Evolutionary conservation across 2,797 vertebrate species (phyloP).

Genomic region (Megalops cyprinoides): DNA sequence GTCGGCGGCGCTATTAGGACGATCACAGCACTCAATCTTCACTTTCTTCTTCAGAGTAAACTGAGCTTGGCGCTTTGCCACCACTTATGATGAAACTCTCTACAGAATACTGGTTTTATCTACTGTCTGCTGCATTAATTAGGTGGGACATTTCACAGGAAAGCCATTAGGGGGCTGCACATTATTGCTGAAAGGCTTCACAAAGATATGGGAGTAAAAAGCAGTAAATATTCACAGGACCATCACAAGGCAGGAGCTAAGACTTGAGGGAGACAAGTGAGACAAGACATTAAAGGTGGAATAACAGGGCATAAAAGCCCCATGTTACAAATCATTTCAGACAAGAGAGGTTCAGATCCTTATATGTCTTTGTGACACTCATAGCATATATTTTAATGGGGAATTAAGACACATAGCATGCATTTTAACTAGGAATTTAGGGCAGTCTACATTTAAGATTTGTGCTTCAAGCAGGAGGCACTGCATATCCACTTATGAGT

Average conservation of each 20-base stretch:
- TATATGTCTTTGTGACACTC: background rate
- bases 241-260: background rate
- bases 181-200: background rate
- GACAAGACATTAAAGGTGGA: background rate
- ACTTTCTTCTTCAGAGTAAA: conserved; percentile 5
- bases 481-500: no score
- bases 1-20: background rate
- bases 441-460: no score
- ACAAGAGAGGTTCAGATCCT: background rate
- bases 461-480: no score
- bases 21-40: background rate
- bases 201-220: background rate
- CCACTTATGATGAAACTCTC: background rate
- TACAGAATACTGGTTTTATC: conserved; percentile 8
- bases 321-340: background rate
- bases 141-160: conserved; percentile 9
- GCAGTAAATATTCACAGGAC: background rate
- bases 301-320: background rate
- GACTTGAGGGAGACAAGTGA: background rate
- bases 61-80: background rate
- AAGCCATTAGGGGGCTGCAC: conserved; percentile 9
- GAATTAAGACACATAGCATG: no score
- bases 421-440: no score
- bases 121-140: conserved; percentile 3
- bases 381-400: no score